These are phyloP conservation scores for Paedocypris sp. DNA, from an alignment of 2,113 vertebrate genomes.

Conservation along the genomic window DNA sequence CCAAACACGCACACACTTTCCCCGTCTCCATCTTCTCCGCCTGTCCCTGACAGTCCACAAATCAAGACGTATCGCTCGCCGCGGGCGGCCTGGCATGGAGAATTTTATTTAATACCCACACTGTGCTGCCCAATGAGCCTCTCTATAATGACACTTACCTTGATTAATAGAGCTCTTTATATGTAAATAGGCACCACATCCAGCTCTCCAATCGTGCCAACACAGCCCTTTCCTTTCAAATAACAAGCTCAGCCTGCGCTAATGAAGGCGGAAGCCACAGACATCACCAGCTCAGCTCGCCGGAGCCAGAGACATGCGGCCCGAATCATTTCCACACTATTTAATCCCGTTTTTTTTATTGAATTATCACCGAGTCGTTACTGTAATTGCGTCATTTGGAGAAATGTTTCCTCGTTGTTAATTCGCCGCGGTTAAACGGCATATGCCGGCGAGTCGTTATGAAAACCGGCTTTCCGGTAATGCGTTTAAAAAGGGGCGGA, in stretches of 20 bases:
- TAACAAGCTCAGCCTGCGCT: constrained; percentile 10
- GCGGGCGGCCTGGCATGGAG: constrained; percentile 78
- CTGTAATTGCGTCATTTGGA: constrained; percentile 84
- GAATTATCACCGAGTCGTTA: constrained; percentile 73
- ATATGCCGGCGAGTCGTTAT: constrained; percentile 57
- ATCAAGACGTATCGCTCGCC: constrained; percentile 83
- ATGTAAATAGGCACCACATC: constrained; percentile 91
- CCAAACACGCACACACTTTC: constrained; percentile 41
- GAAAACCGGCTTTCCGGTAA: constrained; percentile 2
- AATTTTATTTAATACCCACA: constrained; percentile 87
- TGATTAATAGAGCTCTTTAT: constrained; percentile 97
- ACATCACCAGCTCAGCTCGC: too few species aligned
- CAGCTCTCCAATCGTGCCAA: constrained; percentile 63
- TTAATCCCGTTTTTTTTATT: constrained; percentile 86
- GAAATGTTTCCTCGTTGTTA: constrained; percentile 78
- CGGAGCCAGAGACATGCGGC: constrained; percentile 48
- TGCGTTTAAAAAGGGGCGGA: background rate
- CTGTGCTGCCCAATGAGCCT: constrained; percentile 91
- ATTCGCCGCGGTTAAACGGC: constrained; percentile 83
- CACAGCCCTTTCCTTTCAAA: constrained; percentile 45
- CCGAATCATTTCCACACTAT: constrained; percentile 84
- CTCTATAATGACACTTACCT: constrained; percentile 90
- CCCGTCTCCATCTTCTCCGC: constrained; percentile 46
- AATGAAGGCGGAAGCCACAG: background rate
- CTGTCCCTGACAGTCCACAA: constrained; percentile 88